Percentiles rank a stretch among this genome's conserved stretches.
Conservation (phyloP, 2,113 vertebrate genomes). For the Pangasianodon hypophthalmus region DNA sequence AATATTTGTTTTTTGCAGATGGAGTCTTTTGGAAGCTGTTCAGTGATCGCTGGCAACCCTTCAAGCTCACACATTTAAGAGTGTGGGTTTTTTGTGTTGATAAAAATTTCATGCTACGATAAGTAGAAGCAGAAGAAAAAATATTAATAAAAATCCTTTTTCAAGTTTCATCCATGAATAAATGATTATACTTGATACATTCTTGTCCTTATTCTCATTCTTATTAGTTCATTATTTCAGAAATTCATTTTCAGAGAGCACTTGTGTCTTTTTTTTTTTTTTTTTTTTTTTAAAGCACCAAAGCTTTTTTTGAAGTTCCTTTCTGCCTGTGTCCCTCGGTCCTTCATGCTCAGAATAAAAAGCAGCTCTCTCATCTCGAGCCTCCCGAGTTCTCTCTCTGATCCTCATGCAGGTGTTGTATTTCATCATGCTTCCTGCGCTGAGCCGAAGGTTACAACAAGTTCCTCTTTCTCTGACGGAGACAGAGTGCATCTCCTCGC, state of each 20-base stretch:
- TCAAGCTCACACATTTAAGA: background rate
- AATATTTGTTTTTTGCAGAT: no score
- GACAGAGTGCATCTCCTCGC: background rate
- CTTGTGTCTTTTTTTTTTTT: background rate
- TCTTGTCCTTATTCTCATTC: background rate
- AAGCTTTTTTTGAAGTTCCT: background rate
- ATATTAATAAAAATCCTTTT: background rate
- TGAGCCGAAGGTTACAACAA: constrained; percentile 9
- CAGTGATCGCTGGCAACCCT: background rate
- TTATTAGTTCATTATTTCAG: background rate
- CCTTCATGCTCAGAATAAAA: background rate
- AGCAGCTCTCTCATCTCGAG: constrained; percentile 1
- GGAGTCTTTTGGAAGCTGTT: background rate
- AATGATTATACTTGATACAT: background rate
- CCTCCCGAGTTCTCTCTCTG: background rate
- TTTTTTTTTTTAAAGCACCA: background rate
- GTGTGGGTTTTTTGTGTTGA: background rate
- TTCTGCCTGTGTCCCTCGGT: background rate
- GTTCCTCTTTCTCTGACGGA: background rate
- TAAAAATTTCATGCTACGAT: background rate
- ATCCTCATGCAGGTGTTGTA: constrained; percentile 17
- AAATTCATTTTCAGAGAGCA: background rate
- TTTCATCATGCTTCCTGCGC: constrained; percentile 7
- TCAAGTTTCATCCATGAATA: background rate
- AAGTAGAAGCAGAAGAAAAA: background rate